These are phyloP conservation scores for Myrmecophaga tridactyla DNA, from an alignment of 2,113 vertebrate species.

Conservation along the genomic window DNA sequence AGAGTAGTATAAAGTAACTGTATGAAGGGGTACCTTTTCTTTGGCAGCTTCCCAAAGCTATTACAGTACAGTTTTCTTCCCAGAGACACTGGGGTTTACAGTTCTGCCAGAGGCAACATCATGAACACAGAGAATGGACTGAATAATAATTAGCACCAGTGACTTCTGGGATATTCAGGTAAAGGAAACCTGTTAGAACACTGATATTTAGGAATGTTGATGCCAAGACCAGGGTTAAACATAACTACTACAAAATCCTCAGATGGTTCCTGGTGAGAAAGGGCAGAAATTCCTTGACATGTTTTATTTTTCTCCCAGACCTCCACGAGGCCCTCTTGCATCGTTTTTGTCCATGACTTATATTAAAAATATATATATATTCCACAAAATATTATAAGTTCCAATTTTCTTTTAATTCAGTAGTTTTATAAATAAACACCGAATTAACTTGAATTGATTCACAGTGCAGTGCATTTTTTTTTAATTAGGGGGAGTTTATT, in stretches of 20 bases:
- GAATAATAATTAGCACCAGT: neutral
- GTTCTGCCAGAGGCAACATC: neutral
- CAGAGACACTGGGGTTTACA: neutral
- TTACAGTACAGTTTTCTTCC: neutral
- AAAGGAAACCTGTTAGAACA: neutral
- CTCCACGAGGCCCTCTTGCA: neutral
- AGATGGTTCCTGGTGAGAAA: neutral
- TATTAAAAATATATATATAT: neutral
- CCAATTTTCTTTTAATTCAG: slow-evolving; percentile 4
- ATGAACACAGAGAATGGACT: neutral
- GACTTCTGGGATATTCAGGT: neutral
- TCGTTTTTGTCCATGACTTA: neutral
- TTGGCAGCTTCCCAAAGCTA: slow-evolving; percentile 45
- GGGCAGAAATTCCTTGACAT: too few relatives aligned
- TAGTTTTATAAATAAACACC: slow-evolving; percentile 38
- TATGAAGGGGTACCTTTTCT: neutral
- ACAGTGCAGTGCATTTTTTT: neutral
- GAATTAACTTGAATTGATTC: slow-evolving; percentile 32
- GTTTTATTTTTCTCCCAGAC: neutral
- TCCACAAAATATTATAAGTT: slow-evolving; percentile 10
- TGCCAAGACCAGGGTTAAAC: neutral
- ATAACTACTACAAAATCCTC: neutral
- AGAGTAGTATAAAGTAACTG: slow-evolving; percentile 42
- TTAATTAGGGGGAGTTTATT: slow-evolving; percentile 10
- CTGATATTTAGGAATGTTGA: neutral